Evolutionary conservation across 1,140 invertebrate genomes (phyloP), one percentile per base, ranked within the genome.

Genomic region (Mycetomoellerius zeteki): DNA sequence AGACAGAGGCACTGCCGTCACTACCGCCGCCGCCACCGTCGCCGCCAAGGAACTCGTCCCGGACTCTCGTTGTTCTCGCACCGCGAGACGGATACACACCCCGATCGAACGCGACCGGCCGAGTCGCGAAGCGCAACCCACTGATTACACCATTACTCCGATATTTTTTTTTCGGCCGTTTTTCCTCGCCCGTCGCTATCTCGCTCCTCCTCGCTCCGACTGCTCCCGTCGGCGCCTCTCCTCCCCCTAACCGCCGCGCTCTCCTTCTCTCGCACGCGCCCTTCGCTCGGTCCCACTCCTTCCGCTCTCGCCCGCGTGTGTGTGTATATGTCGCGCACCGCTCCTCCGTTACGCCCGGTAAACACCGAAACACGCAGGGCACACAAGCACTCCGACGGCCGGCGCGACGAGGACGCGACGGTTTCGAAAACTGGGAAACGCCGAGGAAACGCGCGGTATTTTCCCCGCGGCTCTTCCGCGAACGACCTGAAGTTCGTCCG

Each of bases 401-500:
- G 73, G 69, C 65, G 24, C 52, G 37, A 30, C 47, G 47, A 24
- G 3, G 21, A 56, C 33, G 52, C 37, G 37, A 43, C 10, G 37
- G 8, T 43, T 43, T 43, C 62, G 77, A 37, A 24, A 52, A 37
- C 7, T n/a, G n/a, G n/a, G 33, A 37, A 37, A 43, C n/a, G 47
- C 47, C 14, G 47, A 47, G 64, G 19, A 69, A 12, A 7, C n/a
- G n/a, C n/a, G n/a, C 76, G 78, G 37, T 43, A 43, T 10, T 43
- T 50, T 50, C 14, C 3, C 60, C 43, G 50, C 72, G 58, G 56
- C 19, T 54, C 37, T 75, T 19, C 43, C 69, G 69, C 77, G 88
- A 77, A 43, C 77, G 88, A 77, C 77, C 89, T 65, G 65, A 88
- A 69, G 85, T 75, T 89, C 30, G 84, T 62, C 56, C 76, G 88